Evolutionary conservation across 1,140 invertebrate genomes (phyloP).

Genomic region (Bombus ignitus): DNA sequence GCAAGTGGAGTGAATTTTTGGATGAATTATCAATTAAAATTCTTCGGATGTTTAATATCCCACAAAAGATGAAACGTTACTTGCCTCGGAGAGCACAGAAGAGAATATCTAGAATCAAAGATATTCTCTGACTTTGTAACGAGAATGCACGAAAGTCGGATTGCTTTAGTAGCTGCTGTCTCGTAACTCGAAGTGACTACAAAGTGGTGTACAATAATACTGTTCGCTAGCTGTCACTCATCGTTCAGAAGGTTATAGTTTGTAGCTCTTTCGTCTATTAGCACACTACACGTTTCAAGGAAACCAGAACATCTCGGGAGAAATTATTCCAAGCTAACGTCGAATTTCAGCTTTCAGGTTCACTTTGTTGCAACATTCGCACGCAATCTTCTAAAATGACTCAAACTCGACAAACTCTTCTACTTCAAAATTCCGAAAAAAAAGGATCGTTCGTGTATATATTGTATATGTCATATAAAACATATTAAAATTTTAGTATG

Average conservation of each 20-base stretch:
- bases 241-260: slow-evolving; percentile 12
- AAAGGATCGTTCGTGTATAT: not conserved
- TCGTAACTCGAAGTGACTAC: slow-evolving; percentile 16
- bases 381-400: not conserved
- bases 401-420: not conserved
- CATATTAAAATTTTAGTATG: not conserved
- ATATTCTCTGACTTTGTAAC: not conserved
- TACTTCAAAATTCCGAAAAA: not conserved
- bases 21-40: not conserved
- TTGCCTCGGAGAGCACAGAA: not conserved
- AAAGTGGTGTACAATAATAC: slow-evolving; percentile 10
- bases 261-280: slow-evolving; percentile 6
- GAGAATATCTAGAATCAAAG: no score
- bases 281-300: not conserved
- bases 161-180: not conserved
- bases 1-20: not conserved
- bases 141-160: not conserved
- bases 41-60: not conserved
- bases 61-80: not conserved
- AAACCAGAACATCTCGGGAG: not conserved
- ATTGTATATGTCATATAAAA: not conserved
- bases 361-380: not conserved
- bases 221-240: slow-evolving; percentile 7
- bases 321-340: not conserved
- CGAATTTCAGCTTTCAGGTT: not conserved